phyloP scores from a whole-genome alignment of 2,797 vertebrate species.

The Acanthornis magna region DNA sequence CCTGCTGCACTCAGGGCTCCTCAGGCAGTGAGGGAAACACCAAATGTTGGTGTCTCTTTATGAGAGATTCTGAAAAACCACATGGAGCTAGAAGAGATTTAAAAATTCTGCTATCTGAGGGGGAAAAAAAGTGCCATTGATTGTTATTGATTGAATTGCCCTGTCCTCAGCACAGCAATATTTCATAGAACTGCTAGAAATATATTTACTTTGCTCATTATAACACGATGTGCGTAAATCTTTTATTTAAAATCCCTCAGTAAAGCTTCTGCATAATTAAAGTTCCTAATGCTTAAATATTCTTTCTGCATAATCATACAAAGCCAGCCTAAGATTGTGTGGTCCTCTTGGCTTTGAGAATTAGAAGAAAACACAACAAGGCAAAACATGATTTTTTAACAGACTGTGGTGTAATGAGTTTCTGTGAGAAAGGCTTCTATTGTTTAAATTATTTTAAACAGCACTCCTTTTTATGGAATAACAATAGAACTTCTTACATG shows the following conservation, averaged over 20 bases:
- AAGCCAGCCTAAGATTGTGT: not conserved
- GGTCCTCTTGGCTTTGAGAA: slow-evolving; percentile 12
- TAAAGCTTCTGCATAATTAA: slow-evolving; percentile 49
- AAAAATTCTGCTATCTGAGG: not conserved
- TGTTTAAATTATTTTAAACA: slow-evolving; percentile 17
- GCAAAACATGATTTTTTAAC: slow-evolving; percentile 9
- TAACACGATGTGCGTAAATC: not conserved
- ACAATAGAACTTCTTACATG: not conserved
- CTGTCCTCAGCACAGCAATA: not conserved
- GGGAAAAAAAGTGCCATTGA: no score
- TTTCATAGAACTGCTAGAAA: slow-evolving; percentile 7
- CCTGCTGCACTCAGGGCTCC: not conserved
- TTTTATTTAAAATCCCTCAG: slow-evolving; percentile 49
- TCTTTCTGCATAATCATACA: slow-evolving; percentile 47
- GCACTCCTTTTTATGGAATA: not conserved
- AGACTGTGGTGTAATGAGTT: not conserved
- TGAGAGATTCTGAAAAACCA: not conserved
- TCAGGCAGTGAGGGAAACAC: not conserved
- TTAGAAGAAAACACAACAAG: slow-evolving; percentile 24
- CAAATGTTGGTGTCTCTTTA: not conserved
- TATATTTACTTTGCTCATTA: not conserved
- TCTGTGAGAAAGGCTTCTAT: not conserved
- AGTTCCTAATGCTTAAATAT: slow-evolving; percentile 20
- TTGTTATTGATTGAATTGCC: not conserved
- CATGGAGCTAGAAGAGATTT: not conserved